Base-by-base conservation (phyloP, 2,888 invertebrate genomes). In the Netelia virgata region DNA sequence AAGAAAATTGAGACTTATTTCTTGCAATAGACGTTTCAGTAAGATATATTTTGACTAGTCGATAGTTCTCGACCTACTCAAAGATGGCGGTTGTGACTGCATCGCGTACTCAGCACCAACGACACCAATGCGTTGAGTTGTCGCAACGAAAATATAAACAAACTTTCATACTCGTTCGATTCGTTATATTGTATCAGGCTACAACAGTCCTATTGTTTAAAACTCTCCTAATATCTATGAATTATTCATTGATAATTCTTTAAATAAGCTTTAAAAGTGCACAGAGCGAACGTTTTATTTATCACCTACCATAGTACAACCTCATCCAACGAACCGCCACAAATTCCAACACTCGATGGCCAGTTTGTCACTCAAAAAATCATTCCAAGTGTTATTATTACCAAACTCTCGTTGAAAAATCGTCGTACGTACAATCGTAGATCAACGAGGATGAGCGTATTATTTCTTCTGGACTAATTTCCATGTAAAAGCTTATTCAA, bases 1-100 rank as follows among this genome's bases (percentile, higher is more conserved):
- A 18, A 2, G 20, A 20, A 16, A 57, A 70, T 78, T 80, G n/a
- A 23, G 69, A 9, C n/a, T 23, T 23, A 43, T 73, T 75, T 77
- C 57, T 69, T 36, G 73, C 41, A 10, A 47, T 63, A 43, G 73
- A 77, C 8, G 5, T 69, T 66, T 66, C 69, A 73, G 76, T 77
- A 64, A 63, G 85, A 78, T 59, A 43, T 90, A 88, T 90, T 92
- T 92, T 91, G 92, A 92, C 91, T 91, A 89, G 88, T 85, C 85
- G 68, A 20, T 88, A 83, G 86, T 90, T 88, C 88, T 82, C 90
- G 90, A 89, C 89, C 91, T 91, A 90, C 88, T 90, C 89, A 72
- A 66, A 84, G 87, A 82, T 86, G 87, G 86, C 87, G 55, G 78
- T 63, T 9, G 63, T 1, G 18, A 18, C 47, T 55, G 9, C 16